phyloP scores from a whole-genome alignment of 2,888 invertebrate species.

The Frankliniella fusca region DNA sequence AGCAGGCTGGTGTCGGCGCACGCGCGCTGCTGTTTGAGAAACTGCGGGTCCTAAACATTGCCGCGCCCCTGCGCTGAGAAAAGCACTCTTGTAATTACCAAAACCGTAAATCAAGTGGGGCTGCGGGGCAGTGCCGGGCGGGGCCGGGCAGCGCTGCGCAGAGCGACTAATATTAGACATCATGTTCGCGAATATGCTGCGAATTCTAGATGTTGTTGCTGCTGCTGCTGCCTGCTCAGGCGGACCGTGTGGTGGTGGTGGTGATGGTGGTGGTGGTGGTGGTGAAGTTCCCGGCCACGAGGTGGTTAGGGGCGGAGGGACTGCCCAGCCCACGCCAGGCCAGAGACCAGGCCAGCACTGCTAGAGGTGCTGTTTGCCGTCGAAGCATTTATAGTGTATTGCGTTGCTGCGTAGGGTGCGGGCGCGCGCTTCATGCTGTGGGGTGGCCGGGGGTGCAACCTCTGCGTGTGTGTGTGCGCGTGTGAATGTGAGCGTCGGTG shows the following conservation, averaged over 20 bases:
- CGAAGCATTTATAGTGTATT: constrained; percentile 23
- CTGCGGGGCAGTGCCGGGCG: neutral
- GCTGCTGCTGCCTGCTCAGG: too few species aligned
- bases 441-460: neutral
- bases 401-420: neutral
- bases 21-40: neutral
- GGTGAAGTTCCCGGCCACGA: neutral
- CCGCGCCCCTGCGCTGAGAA: neutral
- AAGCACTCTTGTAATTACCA: constrained; percentile 14
- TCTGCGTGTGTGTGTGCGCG: neutral
- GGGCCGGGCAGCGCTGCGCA: neutral
- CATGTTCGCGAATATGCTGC: neutral
- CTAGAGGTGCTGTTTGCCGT: neutral
- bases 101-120: neutral
- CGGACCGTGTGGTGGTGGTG: too few species aligned
- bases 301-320: neutral
- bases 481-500: neutral
- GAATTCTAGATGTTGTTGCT: too few species aligned
- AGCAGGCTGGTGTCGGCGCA: neutral
- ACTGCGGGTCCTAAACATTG: neutral
- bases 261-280: too few species aligned
- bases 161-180: constrained; percentile 9
- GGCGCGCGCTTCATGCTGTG: neutral
- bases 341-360: neutral
- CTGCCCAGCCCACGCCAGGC: neutral